Percentiles rank a stretch among this genome's conserved stretches.
Evolutionary conservation across 1,140 invertebrate species (phyloP).

Genomic region (Dendroctonus valens): DNA sequence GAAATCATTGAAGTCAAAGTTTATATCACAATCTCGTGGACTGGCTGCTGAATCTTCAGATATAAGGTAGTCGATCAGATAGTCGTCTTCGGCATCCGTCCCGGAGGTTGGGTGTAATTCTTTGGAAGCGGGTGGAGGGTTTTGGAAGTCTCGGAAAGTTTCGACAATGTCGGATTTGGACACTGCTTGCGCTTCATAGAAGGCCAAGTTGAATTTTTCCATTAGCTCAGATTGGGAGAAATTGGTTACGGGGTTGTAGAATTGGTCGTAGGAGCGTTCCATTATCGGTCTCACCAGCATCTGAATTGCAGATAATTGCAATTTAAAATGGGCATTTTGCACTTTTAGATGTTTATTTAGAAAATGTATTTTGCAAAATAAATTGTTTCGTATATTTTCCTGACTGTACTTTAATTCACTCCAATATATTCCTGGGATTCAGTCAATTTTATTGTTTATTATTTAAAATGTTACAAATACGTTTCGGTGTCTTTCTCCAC

Average conservation of each 20-base stretch:
- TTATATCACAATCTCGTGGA: conserved; percentile 35
- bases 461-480: too few species aligned
- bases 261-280: conserved; percentile 25
- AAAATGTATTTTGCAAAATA: not conserved
- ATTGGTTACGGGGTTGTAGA: conserved; percentile 38
- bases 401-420: too few species aligned
- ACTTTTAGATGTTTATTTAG: not conserved
- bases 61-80: conserved; percentile 43
- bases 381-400: too few species aligned
- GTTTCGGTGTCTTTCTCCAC: too few species aligned
- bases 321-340: not conserved
- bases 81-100: conserved; percentile 35
- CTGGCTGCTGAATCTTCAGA: conserved; percentile 33
- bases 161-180: conserved; percentile 35
- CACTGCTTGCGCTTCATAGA: conserved; percentile 46
- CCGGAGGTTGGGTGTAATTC: conserved; percentile 20
- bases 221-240: conserved; percentile 45
- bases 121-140: not conserved
- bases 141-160: conserved; percentile 35
- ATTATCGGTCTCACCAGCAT: conserved; percentile 29
- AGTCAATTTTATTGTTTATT: too few species aligned
- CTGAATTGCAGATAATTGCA: conserved; percentile 4
- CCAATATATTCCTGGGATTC: too few species aligned
- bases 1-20: conserved; percentile 46
- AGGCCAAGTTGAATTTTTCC: conserved; percentile 49